Conservation (phyloP, 2,113 vertebrate genomes). For the human (Homo sapiens) region GRCh38 chr13:72306001-72306500, state of each 20-base stretch:
- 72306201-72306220: slow-evolving; percentile 55
- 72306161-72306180: slow-evolving; percentile 31
- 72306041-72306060: slow-evolving; percentile 37
- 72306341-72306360: slow-evolving; percentile 35
- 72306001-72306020: slow-evolving; percentile 78
- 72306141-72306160: slow-evolving; percentile 38
- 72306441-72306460: slow-evolving; percentile 7
- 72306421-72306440: not conserved
- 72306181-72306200: slow-evolving; percentile 68
- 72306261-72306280: slow-evolving; percentile 64
- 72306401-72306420: not conserved
- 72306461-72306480: not conserved
- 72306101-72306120: slow-evolving; percentile 39
- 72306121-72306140: slow-evolving; percentile 54
- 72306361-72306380: slow-evolving; percentile 48
- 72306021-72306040: slow-evolving; percentile 35
- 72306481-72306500: not conserved
- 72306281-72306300: slow-evolving; percentile 29
- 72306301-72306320: slow-evolving; percentile 40
- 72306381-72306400: not conserved
- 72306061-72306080: slow-evolving; percentile 55
- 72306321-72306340: slow-evolving; percentile 26
- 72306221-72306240: slow-evolving; percentile 53
- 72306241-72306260: slow-evolving; percentile 69
- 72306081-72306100: slow-evolving; percentile 35